Base-by-base conservation (phyloP, 2,797 vertebrate genomes). In the Podargus strigoides region DNA sequence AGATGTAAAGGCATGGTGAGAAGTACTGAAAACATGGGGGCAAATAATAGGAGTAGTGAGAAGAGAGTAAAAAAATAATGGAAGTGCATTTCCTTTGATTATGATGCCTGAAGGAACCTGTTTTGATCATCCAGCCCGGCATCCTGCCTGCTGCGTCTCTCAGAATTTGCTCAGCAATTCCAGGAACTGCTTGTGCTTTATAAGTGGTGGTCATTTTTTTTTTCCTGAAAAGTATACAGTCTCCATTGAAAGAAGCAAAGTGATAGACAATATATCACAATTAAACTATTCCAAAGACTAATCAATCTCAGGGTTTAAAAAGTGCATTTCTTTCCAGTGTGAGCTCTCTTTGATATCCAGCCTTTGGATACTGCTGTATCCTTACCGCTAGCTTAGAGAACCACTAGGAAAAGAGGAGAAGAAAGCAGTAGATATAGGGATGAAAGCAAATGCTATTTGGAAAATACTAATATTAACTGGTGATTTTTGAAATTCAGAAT, bases 241-340 rank as follows among this genome's bases (percentile, higher is more conserved):
- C 89, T 93, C 76, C 85, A 62, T 82, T 81, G 86, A 63, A 91
- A 92, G 77, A 90, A 88, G 62, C 39, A 92, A 84, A 90, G 46
- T 3, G 15, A 76, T 27, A 76, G 59, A 69, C 44, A 79, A 69
- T 70, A 44, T 64, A 89, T 83, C 79, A 93, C 72, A 95, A 85
- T 87, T 92, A 89, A 89, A 83, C 56, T 83, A 62, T 75, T 93
- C 17, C 58, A 92, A 81, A 47, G 69, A 84, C 52, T 92, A 92
- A 89, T 73, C 66, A 73, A 86, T 85, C 72, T 78, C 70, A 36
- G 27, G 73, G 62, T 83, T 88, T 67, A 37, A 75, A 89, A 91
- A 42, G 18, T 39, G 32, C 46, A 69, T 90, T 91, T 95, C 58
- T 68, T 94, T 93, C 47, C n/a, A 63, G 36, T 69, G 58, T 46